These are phyloP conservation scores for Bungarus multicinctus DNA, from an alignment of 2,113 vertebrate genomes.

Conservation along the genomic window DNA sequence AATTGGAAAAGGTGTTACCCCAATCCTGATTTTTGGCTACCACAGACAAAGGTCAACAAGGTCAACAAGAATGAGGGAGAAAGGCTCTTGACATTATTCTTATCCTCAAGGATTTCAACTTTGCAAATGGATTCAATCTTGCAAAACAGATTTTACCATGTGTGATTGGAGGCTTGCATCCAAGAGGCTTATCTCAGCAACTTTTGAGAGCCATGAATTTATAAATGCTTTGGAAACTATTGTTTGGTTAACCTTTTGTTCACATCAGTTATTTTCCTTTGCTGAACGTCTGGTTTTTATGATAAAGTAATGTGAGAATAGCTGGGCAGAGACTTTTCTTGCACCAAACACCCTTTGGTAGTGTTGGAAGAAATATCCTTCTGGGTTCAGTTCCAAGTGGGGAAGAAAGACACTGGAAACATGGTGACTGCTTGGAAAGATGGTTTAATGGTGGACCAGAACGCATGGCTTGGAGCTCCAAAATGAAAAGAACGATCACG, in stretches of 20 bases:
- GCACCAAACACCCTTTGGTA: not conserved
- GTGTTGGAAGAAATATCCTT: too few species aligned
- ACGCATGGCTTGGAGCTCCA: too few species aligned
- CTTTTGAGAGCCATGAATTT: too few species aligned
- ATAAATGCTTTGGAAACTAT: not conserved
- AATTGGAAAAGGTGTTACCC: not conserved
- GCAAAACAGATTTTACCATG: not conserved
- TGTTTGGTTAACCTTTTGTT: not conserved
- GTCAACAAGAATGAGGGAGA: not conserved
- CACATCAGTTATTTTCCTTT: not conserved
- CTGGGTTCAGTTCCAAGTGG: too few species aligned
- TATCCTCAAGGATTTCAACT: not conserved
- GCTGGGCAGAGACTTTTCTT: not conserved
- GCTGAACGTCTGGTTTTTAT: not conserved
- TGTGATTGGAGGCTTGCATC: not conserved
- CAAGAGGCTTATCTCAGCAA: not conserved
- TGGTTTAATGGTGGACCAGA: too few species aligned
- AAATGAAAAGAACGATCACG: too few species aligned
- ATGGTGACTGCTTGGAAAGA: too few species aligned
- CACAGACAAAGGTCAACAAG: not conserved
- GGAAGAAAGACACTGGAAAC: too few species aligned
- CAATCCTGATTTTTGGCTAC: not conserved
- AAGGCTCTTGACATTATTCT: too few species aligned
- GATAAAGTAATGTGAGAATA: not conserved
- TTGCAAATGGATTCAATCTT: not conserved